Evolutionary conservation across 2,113 vertebrate species (phyloP).

Genomic region (Serilophus lunatus): DNA sequence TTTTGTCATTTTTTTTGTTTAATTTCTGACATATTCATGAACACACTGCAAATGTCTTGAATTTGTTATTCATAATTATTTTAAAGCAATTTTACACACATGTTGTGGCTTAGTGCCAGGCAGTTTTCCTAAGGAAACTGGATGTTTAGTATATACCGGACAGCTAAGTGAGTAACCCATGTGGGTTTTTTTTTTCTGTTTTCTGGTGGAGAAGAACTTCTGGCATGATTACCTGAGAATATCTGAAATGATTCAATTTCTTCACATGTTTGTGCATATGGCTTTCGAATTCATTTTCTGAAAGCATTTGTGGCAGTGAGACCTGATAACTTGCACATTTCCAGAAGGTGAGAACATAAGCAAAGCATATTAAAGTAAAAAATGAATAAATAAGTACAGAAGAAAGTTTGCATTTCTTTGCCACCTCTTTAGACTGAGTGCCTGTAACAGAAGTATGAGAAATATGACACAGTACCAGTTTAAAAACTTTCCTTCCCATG

Average conservation of each 20-base stretch:
- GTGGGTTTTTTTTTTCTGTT: background rate
- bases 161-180: background rate
- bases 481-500: background rate
- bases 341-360: slow-evolving; percentile 25
- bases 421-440: background rate
- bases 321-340: background rate
- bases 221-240: background rate
- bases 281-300: slow-evolving; percentile 14
- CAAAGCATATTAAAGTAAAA: slow-evolving; percentile 1
- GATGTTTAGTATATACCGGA: background rate
- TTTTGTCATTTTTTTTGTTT: background rate
- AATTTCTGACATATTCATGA: slow-evolving; percentile 21
- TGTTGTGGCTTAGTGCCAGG: background rate
- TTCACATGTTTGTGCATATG: background rate
- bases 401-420: background rate
- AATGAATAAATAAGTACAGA: background rate
- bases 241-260: background rate
- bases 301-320: slow-evolving; percentile 21
- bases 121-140: background rate
- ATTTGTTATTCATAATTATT: slow-evolving; percentile 12
- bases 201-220: background rate
- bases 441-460: background rate
- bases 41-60: background rate
- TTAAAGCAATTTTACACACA: background rate
- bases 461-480: background rate